These are phyloP conservation scores for Menura novaehollandiae DNA, from an alignment of 2,113 vertebrate species.

Conservation along the genomic window DNA sequence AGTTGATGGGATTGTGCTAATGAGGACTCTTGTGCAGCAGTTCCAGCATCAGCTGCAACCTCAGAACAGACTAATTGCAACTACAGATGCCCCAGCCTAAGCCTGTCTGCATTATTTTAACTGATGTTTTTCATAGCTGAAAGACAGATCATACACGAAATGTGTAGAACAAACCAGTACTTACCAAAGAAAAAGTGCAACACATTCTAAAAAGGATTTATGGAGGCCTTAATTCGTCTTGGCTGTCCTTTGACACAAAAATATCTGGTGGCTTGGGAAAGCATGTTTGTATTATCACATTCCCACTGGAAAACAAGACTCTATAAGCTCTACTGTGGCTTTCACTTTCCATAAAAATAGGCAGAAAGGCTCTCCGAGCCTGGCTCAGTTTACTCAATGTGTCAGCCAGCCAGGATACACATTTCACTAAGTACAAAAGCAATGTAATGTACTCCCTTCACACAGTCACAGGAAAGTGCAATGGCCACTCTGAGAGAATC, in stretches of 20 bases:
- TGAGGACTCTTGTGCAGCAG: background rate
- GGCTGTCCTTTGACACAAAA: background rate
- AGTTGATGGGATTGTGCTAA: background rate
- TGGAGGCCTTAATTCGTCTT: background rate
- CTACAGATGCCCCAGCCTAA: background rate
- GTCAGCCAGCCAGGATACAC: background rate
- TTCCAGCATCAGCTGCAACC: background rate
- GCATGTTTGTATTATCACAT: background rate
- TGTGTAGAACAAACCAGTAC: background rate
- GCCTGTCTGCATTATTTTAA: background rate
- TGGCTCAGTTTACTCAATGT: background rate
- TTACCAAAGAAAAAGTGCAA: background rate
- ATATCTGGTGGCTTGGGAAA: background rate
- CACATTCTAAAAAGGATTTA: background rate
- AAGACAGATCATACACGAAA: background rate
- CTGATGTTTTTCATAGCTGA: background rate
- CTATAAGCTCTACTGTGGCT: background rate
- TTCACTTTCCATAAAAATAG: background rate
- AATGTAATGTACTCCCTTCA: background rate
- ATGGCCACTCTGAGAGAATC: background rate
- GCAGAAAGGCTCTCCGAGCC: background rate
- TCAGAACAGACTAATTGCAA: background rate
- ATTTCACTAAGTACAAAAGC: background rate
- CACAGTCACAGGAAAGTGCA: background rate
- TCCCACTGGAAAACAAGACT: background rate